phyloP scores from a whole-genome alignment of 1,140 invertebrate species.

The Steinernema khuongi region DNA sequence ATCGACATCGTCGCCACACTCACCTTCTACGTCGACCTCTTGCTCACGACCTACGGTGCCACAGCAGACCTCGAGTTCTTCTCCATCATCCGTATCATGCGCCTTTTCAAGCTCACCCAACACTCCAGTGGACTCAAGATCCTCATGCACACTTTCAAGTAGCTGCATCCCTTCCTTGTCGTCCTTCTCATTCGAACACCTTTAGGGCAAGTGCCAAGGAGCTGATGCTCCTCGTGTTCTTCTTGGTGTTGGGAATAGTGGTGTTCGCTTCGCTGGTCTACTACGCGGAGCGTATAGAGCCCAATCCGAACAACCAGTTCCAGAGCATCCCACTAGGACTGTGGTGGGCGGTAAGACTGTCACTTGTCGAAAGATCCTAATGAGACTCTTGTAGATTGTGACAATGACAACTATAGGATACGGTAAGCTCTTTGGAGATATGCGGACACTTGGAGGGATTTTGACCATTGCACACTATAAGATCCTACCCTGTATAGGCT shows the following conservation, averaged over 20 bases:
- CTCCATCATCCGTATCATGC: conserved; percentile 94
- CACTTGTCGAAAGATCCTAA: conserved; percentile 36
- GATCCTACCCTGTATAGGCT: conserved; percentile 41
- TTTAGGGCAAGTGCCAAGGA: conserved; percentile 96
- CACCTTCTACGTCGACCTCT: conserved; percentile 79
- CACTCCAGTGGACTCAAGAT: conserved; percentile 96
- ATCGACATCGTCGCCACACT: conserved; percentile 87
- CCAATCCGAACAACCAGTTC: conserved; percentile 54
- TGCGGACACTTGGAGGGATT: conserved; percentile 33
- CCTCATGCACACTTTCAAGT: conserved; percentile 84
- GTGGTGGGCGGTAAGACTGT: conserved; percentile 63
- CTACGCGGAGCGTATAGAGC: conserved; percentile 81
- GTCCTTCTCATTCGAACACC: not conserved
- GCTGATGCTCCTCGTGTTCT: conserved; percentile 84
- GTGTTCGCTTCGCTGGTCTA: conserved; percentile 94
- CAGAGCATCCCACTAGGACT: conserved; percentile 59
- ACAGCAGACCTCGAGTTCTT: conserved; percentile 88
- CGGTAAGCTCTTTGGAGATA: conserved; percentile 20
- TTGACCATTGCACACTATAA: not conserved
- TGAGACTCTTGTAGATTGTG: conserved; percentile 13
- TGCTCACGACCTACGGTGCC: conserved; percentile 63
- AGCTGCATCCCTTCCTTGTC: not conserved
- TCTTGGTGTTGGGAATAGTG: conserved; percentile 85
- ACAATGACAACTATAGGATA: conserved; percentile 67
- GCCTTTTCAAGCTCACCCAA: conserved; percentile 93